Evolutionary conservation across 2,113 vertebrate species (phyloP).

Genomic region (Butorides virescens): DNA sequence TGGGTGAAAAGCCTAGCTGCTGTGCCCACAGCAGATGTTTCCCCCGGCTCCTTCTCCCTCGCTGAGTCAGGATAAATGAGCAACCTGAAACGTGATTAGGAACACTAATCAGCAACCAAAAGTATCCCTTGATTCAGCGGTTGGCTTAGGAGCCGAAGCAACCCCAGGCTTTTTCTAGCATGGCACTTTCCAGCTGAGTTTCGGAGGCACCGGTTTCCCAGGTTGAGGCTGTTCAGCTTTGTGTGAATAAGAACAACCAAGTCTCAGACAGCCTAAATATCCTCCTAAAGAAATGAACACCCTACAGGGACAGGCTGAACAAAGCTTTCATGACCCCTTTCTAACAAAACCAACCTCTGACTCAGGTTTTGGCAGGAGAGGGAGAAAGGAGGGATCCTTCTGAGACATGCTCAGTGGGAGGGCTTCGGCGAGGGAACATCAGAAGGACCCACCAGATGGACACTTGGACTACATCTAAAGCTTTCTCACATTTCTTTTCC

Average conservation of each 20-base stretch:
- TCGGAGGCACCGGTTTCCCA: not conserved
- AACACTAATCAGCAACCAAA: not conserved
- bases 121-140: not conserved
- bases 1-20: not conserved
- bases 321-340: conserved; percentile 22
- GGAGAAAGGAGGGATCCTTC: conserved; percentile 49
- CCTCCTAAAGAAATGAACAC: not conserved
- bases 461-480: conserved; percentile 56
- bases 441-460: conserved; percentile 59
- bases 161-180: not conserved
- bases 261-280: not conserved
- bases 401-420: conserved; percentile 37
- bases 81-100: not conserved
- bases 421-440: conserved; percentile 20
- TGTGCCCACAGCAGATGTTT: not conserved
- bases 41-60: not conserved
- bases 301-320: not conserved
- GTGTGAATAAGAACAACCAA: not conserved
- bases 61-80: not conserved
- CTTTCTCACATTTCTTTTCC: conserved; percentile 66
- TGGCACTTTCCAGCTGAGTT: not conserved
- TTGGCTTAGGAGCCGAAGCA: not conserved
- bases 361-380: conserved; percentile 22
- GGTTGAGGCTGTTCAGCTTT: not conserved
- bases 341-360: conserved; percentile 34